Evolutionary conservation across 2,113 vertebrate species (phyloP), one percentile per base, ranked within the genome.

Genomic region (Lonchura striata): DNA sequence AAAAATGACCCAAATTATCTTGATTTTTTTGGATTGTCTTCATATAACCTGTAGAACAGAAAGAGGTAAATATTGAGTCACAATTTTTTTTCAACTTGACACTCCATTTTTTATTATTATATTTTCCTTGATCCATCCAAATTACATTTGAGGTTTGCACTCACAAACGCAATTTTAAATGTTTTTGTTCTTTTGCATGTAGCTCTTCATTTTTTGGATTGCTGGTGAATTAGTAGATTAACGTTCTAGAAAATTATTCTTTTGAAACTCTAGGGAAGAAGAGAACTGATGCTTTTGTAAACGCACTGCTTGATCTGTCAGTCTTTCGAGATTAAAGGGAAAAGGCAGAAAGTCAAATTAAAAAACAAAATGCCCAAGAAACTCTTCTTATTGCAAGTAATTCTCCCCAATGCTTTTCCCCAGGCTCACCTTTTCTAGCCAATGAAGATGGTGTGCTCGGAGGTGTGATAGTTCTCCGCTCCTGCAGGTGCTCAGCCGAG

Each of bases 371-470:
- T 25, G 60, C 42, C 17, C 16, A 37, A 57, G 10, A 41, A 72
- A 30, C 15, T n/a, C 0, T 37, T 68, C 17, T n/a, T 82, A 8
- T 47, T 71, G 44, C 50, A 65, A 90, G 39, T 94, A 95, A 82
- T 86, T 81, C 20, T 70, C 23, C 35, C 7, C n/a, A 28, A 86
- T 0, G 0, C 86, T 95, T 97, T 81, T 97, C 28, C 82, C 64
- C 94, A 99, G 99, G 99, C 95, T 99, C 99, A 78, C 99, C 99
- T 91, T 99, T 99, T 95, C 97, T 99, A 91, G 98, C 99, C 96
- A 98, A 97, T 88, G 99, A 99, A 96, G 99, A 99, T 65, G 99
- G 99, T 31, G 99, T 99, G 25, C 98, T 99, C 2, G 99, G 99
- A 54, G 99, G 99, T 70, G 99, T 99, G 77, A 99, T 99, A 42